Base-by-base conservation (phyloP, 2,888 invertebrate species). In the Sphaeridia pumilis region DNA sequence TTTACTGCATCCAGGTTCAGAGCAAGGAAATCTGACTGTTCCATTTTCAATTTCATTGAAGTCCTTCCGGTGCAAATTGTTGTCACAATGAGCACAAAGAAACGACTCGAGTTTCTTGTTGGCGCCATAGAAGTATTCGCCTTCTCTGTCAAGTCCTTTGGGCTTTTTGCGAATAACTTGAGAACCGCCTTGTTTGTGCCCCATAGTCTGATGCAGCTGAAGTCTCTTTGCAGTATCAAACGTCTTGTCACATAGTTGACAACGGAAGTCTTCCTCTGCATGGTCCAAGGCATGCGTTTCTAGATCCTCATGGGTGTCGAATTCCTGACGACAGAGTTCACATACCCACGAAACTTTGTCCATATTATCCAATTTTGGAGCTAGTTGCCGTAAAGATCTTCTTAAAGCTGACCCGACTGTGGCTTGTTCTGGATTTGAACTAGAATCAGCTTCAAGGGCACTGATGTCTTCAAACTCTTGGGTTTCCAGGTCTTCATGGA, bases 1-100 rank as follows among this genome's bases (percentile, higher is more conserved):
- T 26, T 49, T 49, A 2, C 38, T 41, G 41, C 49, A 49, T 17
- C 35, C 35, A 25, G 26, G 41, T 41, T 21, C 43, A 7, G 43
- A 20, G 24, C 25, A 43, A 4, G 24, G 5, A 20, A 5, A 24
- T 7, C 4, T 10, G 10, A 10, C 24, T 24, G 22, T 12, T 7
- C 21, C 43, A 38, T 38, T 20, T 38, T 38, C 38, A 5, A 17
- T 20, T 5, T 12, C 17, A 17, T 5, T 5, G 5, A 5, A 17
- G 7, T 38, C 38, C 17, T 7, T 14, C 7, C 38, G 38, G 5
- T 38, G 12, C 12, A 38, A 38, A 5, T 14, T 38, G 5, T 38
- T 38, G 5, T 38, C 20, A 17, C 38, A 38, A 17, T 38, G 17
- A 5, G 5, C 5, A 17, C 38, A 38, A 7, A 17, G 10, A 38